phyloP scores from a whole-genome alignment of 2,797 vertebrate species.

The Hirundo rustica region DNA sequence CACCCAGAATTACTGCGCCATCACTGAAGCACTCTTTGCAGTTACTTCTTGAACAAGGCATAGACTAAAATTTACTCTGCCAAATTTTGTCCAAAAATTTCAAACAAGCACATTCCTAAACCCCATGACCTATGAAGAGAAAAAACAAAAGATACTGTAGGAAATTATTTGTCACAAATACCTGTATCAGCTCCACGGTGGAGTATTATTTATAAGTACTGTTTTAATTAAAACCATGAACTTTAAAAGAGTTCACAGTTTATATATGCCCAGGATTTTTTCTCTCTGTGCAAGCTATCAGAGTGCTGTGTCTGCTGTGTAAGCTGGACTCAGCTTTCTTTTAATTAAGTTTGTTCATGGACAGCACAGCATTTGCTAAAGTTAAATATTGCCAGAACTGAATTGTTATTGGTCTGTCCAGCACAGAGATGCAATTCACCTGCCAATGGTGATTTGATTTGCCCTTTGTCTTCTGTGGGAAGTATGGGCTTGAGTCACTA shows the following conservation, averaged over 20 bases:
- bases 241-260: slow-evolving; percentile 33
- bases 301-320: background rate
- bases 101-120: slow-evolving; percentile 1
- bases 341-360: slow-evolving; percentile 58
- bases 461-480: background rate
- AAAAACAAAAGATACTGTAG: background rate
- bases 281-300: slow-evolving; percentile 29
- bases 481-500: background rate
- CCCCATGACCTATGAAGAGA: background rate
- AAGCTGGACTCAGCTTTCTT: slow-evolving; percentile 36
- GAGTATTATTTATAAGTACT: slow-evolving; percentile 1
- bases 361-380: slow-evolving; percentile 44
- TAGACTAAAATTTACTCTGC: background rate
- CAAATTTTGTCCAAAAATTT: background rate
- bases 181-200: background rate
- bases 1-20: background rate
- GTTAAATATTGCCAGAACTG: slow-evolving; percentile 7
- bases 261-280: background rate
- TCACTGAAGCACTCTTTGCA: background rate
- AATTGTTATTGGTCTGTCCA: slow-evolving; percentile 8
- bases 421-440: background rate
- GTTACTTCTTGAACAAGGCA: background rate
- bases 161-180: background rate
- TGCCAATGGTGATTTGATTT: slow-evolving; percentile 46
- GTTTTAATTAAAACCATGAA: slow-evolving; percentile 53